Conservation (phyloP, 1,140 invertebrate species). For the Drosophila obscura region DNA sequence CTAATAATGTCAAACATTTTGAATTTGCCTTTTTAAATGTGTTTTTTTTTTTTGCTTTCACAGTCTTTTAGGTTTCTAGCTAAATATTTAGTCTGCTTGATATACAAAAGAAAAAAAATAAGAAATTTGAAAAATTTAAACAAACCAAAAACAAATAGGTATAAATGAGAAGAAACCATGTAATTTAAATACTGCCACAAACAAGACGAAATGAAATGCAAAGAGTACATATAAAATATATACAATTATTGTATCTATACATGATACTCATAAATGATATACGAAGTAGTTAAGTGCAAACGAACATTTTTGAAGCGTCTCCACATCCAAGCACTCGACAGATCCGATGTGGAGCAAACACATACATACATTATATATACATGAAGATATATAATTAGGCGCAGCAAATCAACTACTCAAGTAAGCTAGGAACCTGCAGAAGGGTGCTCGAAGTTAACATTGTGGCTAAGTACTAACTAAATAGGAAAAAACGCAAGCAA, state of each 20-base stretch:
- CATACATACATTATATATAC: no score
- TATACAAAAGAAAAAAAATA: constrained; percentile 14
- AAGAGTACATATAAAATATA: constrained; percentile 52
- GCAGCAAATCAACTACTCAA: constrained; percentile 44
- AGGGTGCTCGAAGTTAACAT: constrained; percentile 83
- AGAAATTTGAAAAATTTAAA: neutral
- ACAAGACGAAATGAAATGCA: constrained; percentile 69
- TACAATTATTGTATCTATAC: constrained; percentile 38
- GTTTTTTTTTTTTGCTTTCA: constrained; percentile 30
- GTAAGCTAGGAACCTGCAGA: constrained; percentile 64
- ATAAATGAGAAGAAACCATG: constrained; percentile 52
- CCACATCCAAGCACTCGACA: neutral
- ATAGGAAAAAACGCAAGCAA: constrained; percentile 36
- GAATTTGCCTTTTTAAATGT: constrained; percentile 70
- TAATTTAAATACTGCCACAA: constrained; percentile 81
- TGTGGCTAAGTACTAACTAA: constrained; percentile 74
- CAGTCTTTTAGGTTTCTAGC: constrained; percentile 45
- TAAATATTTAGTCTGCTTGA: constrained; percentile 73
- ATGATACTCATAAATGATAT: constrained; percentile 50
- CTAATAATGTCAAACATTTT: constrained; percentile 78
- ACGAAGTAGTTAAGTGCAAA: constrained; percentile 46
- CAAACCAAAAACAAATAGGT: constrained; percentile 17
- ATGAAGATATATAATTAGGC: no score
- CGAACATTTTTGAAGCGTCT: constrained; percentile 37
- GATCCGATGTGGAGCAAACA: constrained; percentile 4